Evolutionary conservation across 2,797 vertebrate genomes (phyloP).

Genomic region (Takifugu rubripes): DNA sequence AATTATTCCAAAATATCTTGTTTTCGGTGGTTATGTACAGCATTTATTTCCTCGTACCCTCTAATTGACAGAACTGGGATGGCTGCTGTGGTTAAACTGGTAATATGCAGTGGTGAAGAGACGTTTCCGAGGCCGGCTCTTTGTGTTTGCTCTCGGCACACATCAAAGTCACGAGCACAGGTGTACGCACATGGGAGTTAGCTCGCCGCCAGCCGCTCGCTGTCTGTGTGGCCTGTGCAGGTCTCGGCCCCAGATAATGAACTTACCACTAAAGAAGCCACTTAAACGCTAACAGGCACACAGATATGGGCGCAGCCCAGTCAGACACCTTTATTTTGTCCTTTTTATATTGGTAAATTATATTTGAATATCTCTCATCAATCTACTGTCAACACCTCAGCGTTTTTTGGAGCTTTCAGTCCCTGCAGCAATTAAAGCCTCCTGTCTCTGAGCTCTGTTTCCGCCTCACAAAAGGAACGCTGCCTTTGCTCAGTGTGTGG

Average conservation of each 20-base stretch:
- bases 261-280: constrained; percentile 28
- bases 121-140: not conserved
- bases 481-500: constrained; percentile 11
- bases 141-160: constrained; percentile 34
- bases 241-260: constrained; percentile 26
- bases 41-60: constrained; percentile 2
- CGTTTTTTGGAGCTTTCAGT: too few species aligned
- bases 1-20: not conserved
- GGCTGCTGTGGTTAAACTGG: not conserved
- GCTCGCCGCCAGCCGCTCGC: constrained; percentile 47
- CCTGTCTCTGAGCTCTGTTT: not conserved
- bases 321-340: too few species aligned
- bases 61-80: constrained; percentile 7
- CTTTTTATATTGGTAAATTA: too few species aligned
- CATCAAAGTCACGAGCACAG: constrained; percentile 61
- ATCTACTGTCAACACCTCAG: too few species aligned
- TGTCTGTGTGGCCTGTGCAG: constrained; percentile 53
- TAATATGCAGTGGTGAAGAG: not conserved
- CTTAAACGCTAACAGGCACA: constrained; percentile 32
- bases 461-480: not conserved
- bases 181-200: constrained; percentile 47
- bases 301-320: not conserved
- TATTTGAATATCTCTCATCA: too few species aligned
- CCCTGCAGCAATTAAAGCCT: too few species aligned
- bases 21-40: not conserved